A percentile compares a stretch with the other conserved stretches of the same genome.
phyloP scores from a whole-genome alignment of 1,140 invertebrate genomes.

The Drosophila subpulchrella region DNA sequence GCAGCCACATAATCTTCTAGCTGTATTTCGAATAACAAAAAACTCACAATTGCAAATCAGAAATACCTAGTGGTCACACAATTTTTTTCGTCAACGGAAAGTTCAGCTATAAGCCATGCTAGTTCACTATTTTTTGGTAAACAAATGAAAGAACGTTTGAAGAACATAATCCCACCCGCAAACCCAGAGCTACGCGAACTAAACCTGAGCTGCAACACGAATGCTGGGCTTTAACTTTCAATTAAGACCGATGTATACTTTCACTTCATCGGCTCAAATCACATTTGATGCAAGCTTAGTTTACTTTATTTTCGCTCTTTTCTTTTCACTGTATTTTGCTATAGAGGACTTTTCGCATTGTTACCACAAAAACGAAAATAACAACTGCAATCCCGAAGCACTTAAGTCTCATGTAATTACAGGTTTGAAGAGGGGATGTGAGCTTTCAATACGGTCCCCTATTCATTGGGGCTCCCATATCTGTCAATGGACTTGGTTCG shows the following conservation, averaged over 20 bases:
- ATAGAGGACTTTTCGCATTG: slow-evolving; percentile 26
- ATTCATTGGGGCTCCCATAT: slow-evolving; percentile 40
- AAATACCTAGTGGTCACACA: background rate
- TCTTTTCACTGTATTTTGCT: slow-evolving; percentile 3
- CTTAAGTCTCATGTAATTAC: slow-evolving; percentile 60
- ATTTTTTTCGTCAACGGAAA: background rate
- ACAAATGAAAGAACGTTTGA: background rate
- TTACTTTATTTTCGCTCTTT: slow-evolving; percentile 42
- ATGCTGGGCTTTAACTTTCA: slow-evolving; percentile 30
- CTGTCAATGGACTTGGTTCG: slow-evolving; percentile 35
- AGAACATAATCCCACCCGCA: slow-evolving; percentile 9
- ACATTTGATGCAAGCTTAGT: slow-evolving; percentile 39
- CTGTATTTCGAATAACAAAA: too few relatives aligned
- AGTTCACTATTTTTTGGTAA: background rate
- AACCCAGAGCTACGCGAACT: slow-evolving; percentile 11
- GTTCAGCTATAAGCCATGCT: too few relatives aligned
- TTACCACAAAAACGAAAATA: slow-evolving; percentile 46
- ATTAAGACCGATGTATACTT: slow-evolving; percentile 48
- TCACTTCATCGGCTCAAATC: slow-evolving; percentile 49
- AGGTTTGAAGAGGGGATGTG: slow-evolving; percentile 20
- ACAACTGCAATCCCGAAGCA: slow-evolving; percentile 43
- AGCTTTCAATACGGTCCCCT: slow-evolving; percentile 39
- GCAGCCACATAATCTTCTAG: too few relatives aligned
- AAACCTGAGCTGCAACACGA: slow-evolving; percentile 18
- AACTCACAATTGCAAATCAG: too few relatives aligned